Evolutionary conservation across 2,113 vertebrate species (phyloP), one percentile per base, ranked within the genome.

Genomic region (Damaliscus lunatus): DNA sequence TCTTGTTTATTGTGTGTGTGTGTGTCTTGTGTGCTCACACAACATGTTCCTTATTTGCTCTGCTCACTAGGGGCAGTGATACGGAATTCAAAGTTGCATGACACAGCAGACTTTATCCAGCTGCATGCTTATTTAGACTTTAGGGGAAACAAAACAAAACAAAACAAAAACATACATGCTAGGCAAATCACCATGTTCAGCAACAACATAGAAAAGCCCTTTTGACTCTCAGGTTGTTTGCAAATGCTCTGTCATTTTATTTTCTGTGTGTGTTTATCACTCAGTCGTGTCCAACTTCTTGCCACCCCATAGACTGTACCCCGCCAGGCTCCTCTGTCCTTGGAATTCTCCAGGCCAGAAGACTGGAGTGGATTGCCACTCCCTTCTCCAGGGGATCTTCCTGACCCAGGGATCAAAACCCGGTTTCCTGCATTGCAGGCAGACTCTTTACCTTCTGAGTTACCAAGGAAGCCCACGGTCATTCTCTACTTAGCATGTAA

Each of bases 381-480:
- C 67, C n/a, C n/a, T 74, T 13, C n/a, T 74, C 67, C n/a, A 6
- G 5, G 67, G 10, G 67, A 40, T 74, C n/a, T 74, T 74, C 67
- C n/a, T 6, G n/a, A 40, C n/a, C 19, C 67, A 74, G 67, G n/a
- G n/a, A 74, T 74, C 0, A 0, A 74, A 74, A 11, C n/a, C 64
- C 4, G 0, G 17, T 36, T 36, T 21, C n/a, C n/a, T 71, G 10
- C 67, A 40, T 23, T 71, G 19, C 19, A 71, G n/a, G n/a, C 67
- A 71, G n/a, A 71, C 19, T 71, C n/a, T 71, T 71, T 40, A 36
- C 19, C 19, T 11, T 40, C n/a, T 71, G 67, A 40, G 67, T 71
- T 71, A 23, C 5, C n/a, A 71, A n/a, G 36, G n/a, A 71, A 71
- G 10, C 67, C 67, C n/a, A 40, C n/a, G 23, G 6, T 40, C 17